Evolutionary conservation across 2,113 vertebrate genomes (phyloP), one percentile per base, ranked within the genome.

Genomic region (Dasyprocta punctata): DNA sequence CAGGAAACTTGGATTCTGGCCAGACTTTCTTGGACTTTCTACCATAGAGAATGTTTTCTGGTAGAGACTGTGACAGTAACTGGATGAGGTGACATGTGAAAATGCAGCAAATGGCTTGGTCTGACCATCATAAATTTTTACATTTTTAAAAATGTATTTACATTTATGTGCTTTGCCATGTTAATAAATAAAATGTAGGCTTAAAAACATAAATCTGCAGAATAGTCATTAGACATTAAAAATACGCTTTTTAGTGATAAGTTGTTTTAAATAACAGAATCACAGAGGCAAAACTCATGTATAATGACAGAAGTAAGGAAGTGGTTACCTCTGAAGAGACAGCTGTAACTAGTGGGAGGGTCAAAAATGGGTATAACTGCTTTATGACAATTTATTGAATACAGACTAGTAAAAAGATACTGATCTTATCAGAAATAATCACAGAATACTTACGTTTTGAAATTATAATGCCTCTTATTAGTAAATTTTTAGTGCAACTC

Each of bases 161-260:
- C 49, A 22, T 58, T 47, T 30, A 17, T n/a, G 82, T 28, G 20
- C 60, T 22, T 86, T 87, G 65, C 58, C 26, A 90, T 19, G 24
- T 49, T 41, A 88, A 52, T 89, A 75, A 52, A 83, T 49, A 58
- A 67, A 69, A 24, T 44, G n/a, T n/a, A 71, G 89, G n/a, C 54
- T 87, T 82, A 82, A 71, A 80, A 90, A 83, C 52, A 22, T 63
- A 89, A 92, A 82, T 19, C 54, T 80, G 49, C 86, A 91, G 80
- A 89, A 36, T 17, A 87, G 38, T 94, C 30, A 94, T 86, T 80
- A 95, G 54, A 94, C 92, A 92, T 22, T 77, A 92, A 87, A 89
- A 92, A 49, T 63, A 47, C 54, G 65, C 20, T 90, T 86, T 86
- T 86, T 41, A 86, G 38, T 73, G 26, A 26, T 24, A 61, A 61